A percentile compares a stretch with the other conserved stretches of the same genome.
phyloP scores from a whole-genome alignment of 2,113 vertebrate genomes.

The Oncorhynchus kisutch region DNA sequence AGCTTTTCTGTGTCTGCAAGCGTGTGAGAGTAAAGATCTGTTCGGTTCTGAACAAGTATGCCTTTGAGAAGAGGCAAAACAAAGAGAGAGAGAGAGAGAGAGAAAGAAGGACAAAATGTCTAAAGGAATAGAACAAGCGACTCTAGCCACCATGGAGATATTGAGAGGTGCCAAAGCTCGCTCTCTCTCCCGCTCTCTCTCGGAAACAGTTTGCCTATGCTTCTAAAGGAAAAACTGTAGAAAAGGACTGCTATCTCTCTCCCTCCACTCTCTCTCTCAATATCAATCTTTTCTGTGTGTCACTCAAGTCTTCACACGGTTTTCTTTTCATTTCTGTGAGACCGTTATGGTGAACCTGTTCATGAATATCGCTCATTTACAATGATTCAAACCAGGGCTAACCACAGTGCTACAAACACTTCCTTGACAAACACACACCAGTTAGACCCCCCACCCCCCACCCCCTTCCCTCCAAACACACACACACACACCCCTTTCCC shows the following conservation, averaged over 20 bases:
- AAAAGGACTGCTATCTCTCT: too few species aligned
- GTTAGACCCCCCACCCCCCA: not conserved
- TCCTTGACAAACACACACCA: too few species aligned
- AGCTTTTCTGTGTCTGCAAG: not conserved
- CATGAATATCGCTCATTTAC: not conserved
- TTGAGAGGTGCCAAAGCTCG: slow-evolving; percentile 55
- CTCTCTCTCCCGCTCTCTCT: slow-evolving; percentile 4
- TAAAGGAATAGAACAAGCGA: slow-evolving; percentile 34
- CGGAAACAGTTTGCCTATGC: too few species aligned
- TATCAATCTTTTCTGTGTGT: too few species aligned
- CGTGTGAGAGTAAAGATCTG: not conserved
- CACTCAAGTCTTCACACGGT: not conserved
- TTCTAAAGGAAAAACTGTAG: too few species aligned
- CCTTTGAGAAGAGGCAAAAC: not conserved
- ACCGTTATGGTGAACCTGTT: too few species aligned
- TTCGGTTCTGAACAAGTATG: not conserved
- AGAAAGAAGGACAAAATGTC: slow-evolving; percentile 4
- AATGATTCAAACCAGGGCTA: not conserved
- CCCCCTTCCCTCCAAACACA: too few species aligned
- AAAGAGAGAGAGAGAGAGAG: not conserved
- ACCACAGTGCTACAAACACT: too few species aligned
- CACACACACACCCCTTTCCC: too few species aligned
- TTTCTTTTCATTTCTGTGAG: not conserved
- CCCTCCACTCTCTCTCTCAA: too few species aligned
- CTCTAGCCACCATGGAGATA: slow-evolving; percentile 62